Percentiles rank a stretch among this genome's conserved stretches.
Conservation (phyloP, 2,113 vertebrate genomes). For the Brachirus orientalis region DNA sequence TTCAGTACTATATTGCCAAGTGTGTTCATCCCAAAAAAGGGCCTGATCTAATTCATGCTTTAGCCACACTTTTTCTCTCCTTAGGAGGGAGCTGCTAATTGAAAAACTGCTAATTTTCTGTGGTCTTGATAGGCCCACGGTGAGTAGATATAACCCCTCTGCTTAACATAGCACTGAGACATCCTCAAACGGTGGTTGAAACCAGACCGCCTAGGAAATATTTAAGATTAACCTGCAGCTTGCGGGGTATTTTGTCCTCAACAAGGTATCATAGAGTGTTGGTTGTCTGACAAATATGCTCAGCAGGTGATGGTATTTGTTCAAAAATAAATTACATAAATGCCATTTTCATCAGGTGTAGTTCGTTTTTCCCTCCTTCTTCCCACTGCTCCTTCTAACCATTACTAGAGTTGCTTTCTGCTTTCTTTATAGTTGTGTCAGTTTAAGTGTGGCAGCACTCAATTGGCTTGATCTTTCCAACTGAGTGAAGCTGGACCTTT, state of each 20-base stretch:
- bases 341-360: conserved; percentile 4
- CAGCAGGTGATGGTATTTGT: background rate
- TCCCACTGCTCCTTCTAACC: conserved; percentile 44
- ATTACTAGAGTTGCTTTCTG: conserved; percentile 53
- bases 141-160: conserved; percentile 57
- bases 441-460: conserved; percentile 67
- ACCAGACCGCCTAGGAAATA: conserved; percentile 51
- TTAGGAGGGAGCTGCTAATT: conserved; percentile 64
- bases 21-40: conserved; percentile 54
- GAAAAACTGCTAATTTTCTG: conserved; percentile 72
- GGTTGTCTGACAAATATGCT: conserved; percentile 1
- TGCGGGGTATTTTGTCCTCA: conserved; percentile 5
- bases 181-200: conserved; percentile 52
- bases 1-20: conserved; percentile 37
- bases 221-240: conserved; percentile 26
- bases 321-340: conserved; percentile 23
- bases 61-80: conserved; percentile 58
- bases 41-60: conserved; percentile 66
- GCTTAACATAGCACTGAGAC: conserved; percentile 54
- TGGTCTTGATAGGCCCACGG: conserved; percentile 62
- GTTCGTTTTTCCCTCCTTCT: conserved; percentile 26
- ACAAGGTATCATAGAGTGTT: background rate
- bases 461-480: conserved; percentile 76
- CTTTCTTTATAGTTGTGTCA: conserved; percentile 68
- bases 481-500: conserved; percentile 68